These are phyloP conservation scores for Myopa testacea DNA, from an alignment of 2,888 invertebrate genomes.

Conservation along the genomic window DNA sequence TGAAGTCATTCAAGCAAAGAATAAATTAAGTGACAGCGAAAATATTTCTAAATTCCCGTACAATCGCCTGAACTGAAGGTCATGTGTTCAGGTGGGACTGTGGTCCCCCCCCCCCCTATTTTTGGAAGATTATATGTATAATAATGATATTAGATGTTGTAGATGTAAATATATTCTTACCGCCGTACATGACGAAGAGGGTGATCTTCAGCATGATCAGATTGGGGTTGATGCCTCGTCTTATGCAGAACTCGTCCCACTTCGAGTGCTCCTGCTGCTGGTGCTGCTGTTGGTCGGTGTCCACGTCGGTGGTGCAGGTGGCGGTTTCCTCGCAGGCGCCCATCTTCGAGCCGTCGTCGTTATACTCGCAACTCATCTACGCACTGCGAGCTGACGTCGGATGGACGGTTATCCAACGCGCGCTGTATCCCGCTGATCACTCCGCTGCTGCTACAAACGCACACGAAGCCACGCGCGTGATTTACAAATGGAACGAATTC, in stretches of 20 bases:
- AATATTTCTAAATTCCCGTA: too few relatives aligned
- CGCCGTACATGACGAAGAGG: conserved; percentile 85
- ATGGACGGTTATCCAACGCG: too few relatives aligned
- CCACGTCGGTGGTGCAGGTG: conserved; percentile 54
- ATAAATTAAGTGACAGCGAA: too few relatives aligned
- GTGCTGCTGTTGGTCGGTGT: conserved; percentile 51
- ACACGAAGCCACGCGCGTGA: conserved; percentile 5
- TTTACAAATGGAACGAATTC: conserved; percentile 4
- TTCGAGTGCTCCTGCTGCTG: conserved; percentile 61
- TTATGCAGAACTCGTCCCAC: conserved; percentile 67
- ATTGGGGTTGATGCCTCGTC: conserved; percentile 78
- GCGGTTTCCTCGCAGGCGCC: conserved; percentile 62
- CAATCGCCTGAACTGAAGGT: too few relatives aligned
- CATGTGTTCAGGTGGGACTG: too few relatives aligned
- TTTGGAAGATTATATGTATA: too few relatives aligned
- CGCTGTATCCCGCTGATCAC: too few relatives aligned
- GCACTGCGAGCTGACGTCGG: neutral
- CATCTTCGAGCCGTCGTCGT: conserved; percentile 54
- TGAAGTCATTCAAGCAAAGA: too few relatives aligned
- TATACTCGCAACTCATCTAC: neutral
- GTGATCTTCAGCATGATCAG: conserved; percentile 85
- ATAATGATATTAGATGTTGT: too few relatives aligned
- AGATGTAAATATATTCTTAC: too few relatives aligned
- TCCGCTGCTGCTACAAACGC: conserved; percentile 4
- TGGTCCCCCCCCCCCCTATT: too few relatives aligned